A percentile compares a stretch with the other conserved stretches of the same genome.
These are phyloP conservation scores for Thymelicus acteon DNA, from an alignment of 2,888 invertebrate genomes.

Conservation along the genomic window DNA sequence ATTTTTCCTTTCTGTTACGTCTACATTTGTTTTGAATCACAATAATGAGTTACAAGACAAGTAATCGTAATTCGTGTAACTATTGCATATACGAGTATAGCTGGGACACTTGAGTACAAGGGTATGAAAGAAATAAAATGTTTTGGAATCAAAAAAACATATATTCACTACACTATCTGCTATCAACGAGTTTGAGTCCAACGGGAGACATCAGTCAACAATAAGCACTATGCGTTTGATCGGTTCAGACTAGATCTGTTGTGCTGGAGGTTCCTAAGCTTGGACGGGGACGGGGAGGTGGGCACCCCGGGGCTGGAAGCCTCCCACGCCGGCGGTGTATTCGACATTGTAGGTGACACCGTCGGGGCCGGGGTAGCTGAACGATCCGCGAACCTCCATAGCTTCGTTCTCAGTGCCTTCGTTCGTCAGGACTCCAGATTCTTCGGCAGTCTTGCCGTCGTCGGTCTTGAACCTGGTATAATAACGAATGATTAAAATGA, in stretches of 20 bases:
- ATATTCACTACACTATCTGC: constrained; percentile 37
- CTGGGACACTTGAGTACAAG: neutral
- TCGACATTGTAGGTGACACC: constrained; percentile 72
- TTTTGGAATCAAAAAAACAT: constrained; percentile 44
- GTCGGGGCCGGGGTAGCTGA: constrained; percentile 73
- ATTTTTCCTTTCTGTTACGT: constrained; percentile 1
- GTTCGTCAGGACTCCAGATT: constrained; percentile 69
- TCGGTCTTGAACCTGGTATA: constrained; percentile 61
- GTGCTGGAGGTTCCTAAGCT: constrained; percentile 26
- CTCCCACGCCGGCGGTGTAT: constrained; percentile 81
- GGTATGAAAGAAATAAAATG: constrained; percentile 31
- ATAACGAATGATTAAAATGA: no score
- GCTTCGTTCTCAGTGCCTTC: constrained; percentile 73
- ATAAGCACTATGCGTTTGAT: constrained; percentile 20
- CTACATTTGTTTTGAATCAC: neutral
- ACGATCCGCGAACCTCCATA: constrained; percentile 75
- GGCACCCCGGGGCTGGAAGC: constrained; percentile 75
- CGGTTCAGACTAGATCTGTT: constrained; percentile 31
- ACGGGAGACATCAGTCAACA: constrained; percentile 37
- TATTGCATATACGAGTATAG: neutral
- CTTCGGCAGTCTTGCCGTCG: constrained; percentile 62
- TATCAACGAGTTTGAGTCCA: constrained; percentile 32
- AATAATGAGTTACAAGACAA: no score
- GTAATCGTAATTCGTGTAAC: no score
- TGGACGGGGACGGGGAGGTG: constrained; percentile 56